Percentiles rank a stretch among this genome's conserved stretches.
Conservation (phyloP, 2,113 vertebrate genomes). For the Mungos mungo region DNA sequence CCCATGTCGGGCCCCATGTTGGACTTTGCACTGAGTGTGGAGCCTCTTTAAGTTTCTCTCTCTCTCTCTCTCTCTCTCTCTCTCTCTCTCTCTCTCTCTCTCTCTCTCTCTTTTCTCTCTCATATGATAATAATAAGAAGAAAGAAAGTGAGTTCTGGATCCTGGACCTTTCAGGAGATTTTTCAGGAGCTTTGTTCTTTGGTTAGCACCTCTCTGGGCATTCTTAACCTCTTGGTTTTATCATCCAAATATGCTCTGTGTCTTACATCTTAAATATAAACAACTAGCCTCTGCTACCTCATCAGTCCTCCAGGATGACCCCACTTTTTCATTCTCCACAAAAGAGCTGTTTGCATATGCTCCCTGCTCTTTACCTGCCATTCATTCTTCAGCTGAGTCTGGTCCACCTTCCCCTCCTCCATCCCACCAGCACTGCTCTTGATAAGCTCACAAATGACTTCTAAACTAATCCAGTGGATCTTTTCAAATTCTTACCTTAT, state of each 20-base stretch:
- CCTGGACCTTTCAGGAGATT: background rate
- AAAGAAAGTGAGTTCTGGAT: background rate
- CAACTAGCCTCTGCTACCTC: background rate
- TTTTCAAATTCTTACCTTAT: background rate
- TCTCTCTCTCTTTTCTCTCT: too few relatives aligned
- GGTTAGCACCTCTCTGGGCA: background rate
- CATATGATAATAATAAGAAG: too few relatives aligned
- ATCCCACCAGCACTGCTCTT: background rate
- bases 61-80: too few relatives aligned
- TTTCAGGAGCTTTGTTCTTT: background rate
- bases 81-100: too few relatives aligned
- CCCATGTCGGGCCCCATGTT: too few relatives aligned
- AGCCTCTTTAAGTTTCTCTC: too few relatives aligned
- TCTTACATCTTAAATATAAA: constrained; percentile 2
- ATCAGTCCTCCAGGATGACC: background rate
- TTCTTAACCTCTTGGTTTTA: background rate
- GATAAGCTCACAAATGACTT: background rate
- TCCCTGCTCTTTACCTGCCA: background rate
- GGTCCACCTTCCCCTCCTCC: background rate
- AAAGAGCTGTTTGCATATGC: background rate
- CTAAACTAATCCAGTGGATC: background rate
- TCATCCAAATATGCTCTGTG: background rate
- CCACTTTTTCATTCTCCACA: background rate
- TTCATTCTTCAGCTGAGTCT: background rate
- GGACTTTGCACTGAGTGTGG: too few relatives aligned